These are phyloP conservation scores for Hapalemur alaotrensis DNA, from an alignment of 2,797 vertebrate species.

Conservation along the genomic window DNA sequence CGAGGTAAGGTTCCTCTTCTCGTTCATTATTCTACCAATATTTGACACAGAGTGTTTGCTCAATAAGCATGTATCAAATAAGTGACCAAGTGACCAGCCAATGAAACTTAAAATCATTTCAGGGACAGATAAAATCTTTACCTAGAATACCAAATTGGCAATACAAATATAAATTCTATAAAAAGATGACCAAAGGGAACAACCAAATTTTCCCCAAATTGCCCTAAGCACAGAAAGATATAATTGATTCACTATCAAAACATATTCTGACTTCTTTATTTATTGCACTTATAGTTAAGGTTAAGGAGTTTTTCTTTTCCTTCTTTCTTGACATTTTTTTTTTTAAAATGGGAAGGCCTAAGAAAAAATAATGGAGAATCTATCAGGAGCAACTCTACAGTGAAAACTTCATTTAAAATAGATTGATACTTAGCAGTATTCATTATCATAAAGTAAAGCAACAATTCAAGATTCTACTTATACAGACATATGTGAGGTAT, in stretches of 20 bases:
- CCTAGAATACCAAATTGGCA: constrained; percentile 12
- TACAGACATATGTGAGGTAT: neutral
- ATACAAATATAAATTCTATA: constrained; percentile 41
- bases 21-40: neutral
- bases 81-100: neutral
- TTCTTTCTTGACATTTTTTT: neutral
- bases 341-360: neutral
- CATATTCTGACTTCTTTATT: neutral
- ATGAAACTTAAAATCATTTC: neutral
- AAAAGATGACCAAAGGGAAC: constrained; percentile 26
- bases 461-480: neutral
- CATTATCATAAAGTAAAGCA: constrained; percentile 30
- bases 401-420: constrained; percentile 41
- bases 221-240: neutral
- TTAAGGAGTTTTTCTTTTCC: constrained; percentile 3
- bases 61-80: neutral
- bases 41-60: neutral
- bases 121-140: neutral
- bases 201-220: constrained; percentile 34
- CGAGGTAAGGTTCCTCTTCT: neutral
- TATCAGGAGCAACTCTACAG: neutral
- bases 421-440: neutral
- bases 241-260: neutral
- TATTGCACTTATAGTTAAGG: constrained; percentile 33
- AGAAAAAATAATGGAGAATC: constrained; percentile 22